A percentile compares a stretch with the other conserved stretches of the same genome.
These are phyloP conservation scores for Ciconia boyciana DNA, from an alignment of 2,113 vertebrate genomes.

Conservation along the genomic window DNA sequence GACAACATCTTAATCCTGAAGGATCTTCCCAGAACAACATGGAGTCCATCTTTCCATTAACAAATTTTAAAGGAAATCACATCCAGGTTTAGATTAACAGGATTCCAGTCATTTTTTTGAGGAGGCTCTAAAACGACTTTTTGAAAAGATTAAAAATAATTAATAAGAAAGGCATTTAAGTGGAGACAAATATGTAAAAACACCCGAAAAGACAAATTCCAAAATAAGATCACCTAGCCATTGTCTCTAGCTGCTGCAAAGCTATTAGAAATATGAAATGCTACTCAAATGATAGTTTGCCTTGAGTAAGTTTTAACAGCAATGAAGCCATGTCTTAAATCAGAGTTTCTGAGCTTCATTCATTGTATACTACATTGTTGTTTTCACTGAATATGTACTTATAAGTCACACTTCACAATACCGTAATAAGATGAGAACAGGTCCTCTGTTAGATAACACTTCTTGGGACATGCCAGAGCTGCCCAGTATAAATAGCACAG, in stretches of 20 bases:
- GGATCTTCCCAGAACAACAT: neutral
- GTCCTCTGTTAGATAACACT: neutral
- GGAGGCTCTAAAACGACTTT: neutral
- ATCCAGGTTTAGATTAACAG: neutral
- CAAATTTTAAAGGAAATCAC: neutral
- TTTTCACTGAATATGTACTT: neutral
- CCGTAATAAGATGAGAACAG: neutral
- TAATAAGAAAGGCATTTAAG: neutral
- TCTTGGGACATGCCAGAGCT: slow-evolving; percentile 9
- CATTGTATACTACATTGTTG: neutral
- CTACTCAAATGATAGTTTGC: neutral
- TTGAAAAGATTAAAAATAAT: neutral
- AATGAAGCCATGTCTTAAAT: neutral
- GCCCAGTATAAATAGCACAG: slow-evolving; percentile 25
- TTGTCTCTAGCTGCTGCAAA: neutral
- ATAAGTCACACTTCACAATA: neutral
- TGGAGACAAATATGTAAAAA: neutral
- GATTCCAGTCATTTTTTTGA: neutral
- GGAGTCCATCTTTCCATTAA: neutral
- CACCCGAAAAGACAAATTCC: neutral
- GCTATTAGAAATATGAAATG: neutral
- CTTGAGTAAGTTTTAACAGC: neutral
- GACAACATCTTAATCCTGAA: neutral
- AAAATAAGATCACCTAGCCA: neutral
- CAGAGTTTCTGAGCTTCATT: neutral